phyloP scores from a whole-genome alignment of 2,888 invertebrate species.

The Seladonia tumulorum region DNA sequence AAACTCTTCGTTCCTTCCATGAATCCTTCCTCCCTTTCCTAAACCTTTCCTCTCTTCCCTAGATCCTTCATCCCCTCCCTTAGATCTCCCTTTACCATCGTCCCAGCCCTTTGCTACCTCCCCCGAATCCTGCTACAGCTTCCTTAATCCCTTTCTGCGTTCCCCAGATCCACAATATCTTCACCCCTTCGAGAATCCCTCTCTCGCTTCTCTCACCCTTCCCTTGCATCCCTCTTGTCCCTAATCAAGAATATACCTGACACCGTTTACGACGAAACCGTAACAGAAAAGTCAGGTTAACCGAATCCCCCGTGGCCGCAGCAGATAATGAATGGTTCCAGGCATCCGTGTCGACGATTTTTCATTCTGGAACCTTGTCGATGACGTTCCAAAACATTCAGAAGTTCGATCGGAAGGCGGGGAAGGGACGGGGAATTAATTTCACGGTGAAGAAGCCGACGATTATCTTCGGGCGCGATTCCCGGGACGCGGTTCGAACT shows the following conservation, averaged over 20 bases:
- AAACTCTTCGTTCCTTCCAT: too few relatives aligned
- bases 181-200: not conserved
- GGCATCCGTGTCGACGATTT: not conserved
- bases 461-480: constrained; percentile 24
- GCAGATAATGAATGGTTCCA: not conserved
- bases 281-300: not conserved
- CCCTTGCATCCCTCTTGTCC: too few relatives aligned
- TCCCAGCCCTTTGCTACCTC: not conserved
- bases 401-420: not conserved
- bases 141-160: not conserved
- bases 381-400: constrained; percentile 2
- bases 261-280: not conserved
- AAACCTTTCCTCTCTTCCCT: too few relatives aligned
- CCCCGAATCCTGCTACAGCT: not conserved
- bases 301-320: not conserved
- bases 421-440: not conserved
- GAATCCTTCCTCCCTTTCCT: too few relatives aligned
- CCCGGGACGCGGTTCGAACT: constrained; percentile 8
- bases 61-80: too few relatives aligned
- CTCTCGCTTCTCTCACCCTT: not conserved
- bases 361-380: not conserved
- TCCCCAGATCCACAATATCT: not conserved
- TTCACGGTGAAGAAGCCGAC: not conserved
- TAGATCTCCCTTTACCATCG: too few relatives aligned
- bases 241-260: not conserved